Percentiles rank a stretch among this genome's conserved stretches.
phyloP scores from a whole-genome alignment of 1,140 invertebrate genomes.

The Globodera ellingtonae region DNA sequence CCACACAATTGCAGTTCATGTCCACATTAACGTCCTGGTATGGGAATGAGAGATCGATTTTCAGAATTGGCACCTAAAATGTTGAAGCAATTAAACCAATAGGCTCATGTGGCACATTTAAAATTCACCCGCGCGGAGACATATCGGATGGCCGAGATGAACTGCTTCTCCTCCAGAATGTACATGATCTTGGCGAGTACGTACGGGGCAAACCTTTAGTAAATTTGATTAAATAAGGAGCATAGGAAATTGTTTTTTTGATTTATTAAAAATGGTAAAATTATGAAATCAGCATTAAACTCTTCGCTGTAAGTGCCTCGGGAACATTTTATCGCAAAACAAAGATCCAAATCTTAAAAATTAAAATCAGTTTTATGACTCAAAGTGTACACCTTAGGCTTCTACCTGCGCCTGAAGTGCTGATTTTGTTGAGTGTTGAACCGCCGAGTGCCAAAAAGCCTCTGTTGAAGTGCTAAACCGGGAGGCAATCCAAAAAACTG shows the following conservation, averaged over 20 bases:
- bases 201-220: slow-evolving; percentile 15
- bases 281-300: slow-evolving; percentile 21
- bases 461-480: slow-evolving; percentile 9
- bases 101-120: neutral
- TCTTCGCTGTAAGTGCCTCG: slow-evolving; percentile 28
- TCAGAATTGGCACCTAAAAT: slow-evolving; percentile 39
- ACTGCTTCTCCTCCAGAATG: slow-evolving; percentile 25
- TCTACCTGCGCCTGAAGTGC: slow-evolving; percentile 27
- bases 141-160: slow-evolving; percentile 3
- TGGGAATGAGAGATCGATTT: slow-evolving; percentile 35
- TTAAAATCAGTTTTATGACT: neutral
- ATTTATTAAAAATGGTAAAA: too few relatives aligned
- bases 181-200: slow-evolving; percentile 22
- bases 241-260: too few relatives aligned
- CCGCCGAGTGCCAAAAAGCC: slow-evolving; percentile 39
- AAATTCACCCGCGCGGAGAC: slow-evolving; percentile 26
- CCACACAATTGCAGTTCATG: slow-evolving; percentile 54
- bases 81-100: neutral
- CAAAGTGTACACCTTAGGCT: neutral
- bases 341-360: slow-evolving; percentile 37
- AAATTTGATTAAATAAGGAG: neutral
- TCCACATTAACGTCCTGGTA: slow-evolving; percentile 44
- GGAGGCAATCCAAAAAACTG: neutral
- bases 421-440: slow-evolving; percentile 38
- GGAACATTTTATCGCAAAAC: slow-evolving; percentile 31